A percentile compares a stretch with the other conserved stretches of the same genome.
Evolutionary conservation across 2,797 vertebrate species (phyloP).

Genomic region (Threskiornis aethiopicus): DNA sequence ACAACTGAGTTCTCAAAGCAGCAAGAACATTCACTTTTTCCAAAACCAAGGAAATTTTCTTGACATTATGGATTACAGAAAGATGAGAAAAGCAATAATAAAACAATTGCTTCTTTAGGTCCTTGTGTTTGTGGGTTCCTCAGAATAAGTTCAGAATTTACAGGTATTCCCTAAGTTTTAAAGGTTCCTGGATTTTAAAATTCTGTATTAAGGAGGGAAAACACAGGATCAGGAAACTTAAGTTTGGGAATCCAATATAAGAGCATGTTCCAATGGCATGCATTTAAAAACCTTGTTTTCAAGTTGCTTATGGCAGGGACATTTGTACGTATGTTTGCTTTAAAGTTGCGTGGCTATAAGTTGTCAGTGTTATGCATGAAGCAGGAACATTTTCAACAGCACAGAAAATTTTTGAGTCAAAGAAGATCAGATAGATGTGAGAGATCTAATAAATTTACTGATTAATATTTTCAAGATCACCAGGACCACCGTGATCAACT

Average conservation of each 20-base stretch:
- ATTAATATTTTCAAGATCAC: background rate
- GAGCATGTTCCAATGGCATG: background rate
- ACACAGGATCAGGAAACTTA: background rate
- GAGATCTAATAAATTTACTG: background rate
- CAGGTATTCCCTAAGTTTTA: background rate
- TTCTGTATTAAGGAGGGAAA: background rate
- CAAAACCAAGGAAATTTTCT: background rate
- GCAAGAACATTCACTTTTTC: background rate
- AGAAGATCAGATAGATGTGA: background rate
- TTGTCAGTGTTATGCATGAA: background rate
- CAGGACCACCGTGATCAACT: no score
- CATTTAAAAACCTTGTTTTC: background rate
- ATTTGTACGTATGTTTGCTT: background rate
- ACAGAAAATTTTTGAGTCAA: background rate
- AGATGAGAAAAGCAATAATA: background rate
- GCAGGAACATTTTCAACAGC: background rate
- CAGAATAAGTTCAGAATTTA: background rate
- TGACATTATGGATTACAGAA: background rate
- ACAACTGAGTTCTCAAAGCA: background rate
- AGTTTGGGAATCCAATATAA: background rate
- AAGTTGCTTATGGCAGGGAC: background rate
- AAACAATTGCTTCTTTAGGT: background rate
- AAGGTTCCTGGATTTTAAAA: background rate
- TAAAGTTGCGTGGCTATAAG: background rate
- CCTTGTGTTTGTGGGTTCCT: background rate